phyloP scores from a whole-genome alignment of 2,797 vertebrate species.

The Chaenodraco wilsoni region DNA sequence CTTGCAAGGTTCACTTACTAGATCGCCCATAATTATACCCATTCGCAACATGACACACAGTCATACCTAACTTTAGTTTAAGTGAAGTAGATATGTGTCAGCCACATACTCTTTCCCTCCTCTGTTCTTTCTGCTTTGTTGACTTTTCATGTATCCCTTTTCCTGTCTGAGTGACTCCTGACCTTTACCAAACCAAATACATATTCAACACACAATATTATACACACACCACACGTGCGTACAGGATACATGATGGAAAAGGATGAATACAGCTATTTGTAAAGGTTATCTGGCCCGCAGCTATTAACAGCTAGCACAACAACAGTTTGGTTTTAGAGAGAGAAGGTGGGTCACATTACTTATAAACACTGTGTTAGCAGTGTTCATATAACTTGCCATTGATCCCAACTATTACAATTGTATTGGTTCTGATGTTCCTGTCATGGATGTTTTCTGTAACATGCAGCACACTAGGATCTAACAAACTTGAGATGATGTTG shows the following conservation, averaged over 20 bases:
- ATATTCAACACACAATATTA: conserved; percentile 6
- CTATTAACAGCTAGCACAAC: conserved; percentile 49
- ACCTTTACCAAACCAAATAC: conserved; percentile 73
- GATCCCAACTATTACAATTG: conserved; percentile 5
- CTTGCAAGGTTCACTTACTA: conserved; percentile 14
- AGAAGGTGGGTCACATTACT: conserved; percentile 1
- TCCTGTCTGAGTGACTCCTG: conserved; percentile 71
- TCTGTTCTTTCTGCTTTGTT: conserved; percentile 70
- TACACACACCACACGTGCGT: conserved; percentile 9
- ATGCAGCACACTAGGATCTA: not conserved
- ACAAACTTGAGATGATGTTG: not conserved
- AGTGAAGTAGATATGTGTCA: conserved; percentile 27
- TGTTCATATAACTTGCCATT: conserved; percentile 1
- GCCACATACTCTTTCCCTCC: conserved; percentile 32
- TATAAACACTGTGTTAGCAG: conserved; percentile 1
- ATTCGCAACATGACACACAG: not conserved
- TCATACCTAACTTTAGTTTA: conserved; percentile 14
- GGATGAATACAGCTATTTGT: conserved; percentile 67
- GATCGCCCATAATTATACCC: not conserved
- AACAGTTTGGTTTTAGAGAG: conserved; percentile 41
- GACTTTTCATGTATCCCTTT: conserved; percentile 78
- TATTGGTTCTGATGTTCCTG: conserved; percentile 1
- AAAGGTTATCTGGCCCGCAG: conserved; percentile 72
- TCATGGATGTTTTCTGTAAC: conserved; percentile 8
- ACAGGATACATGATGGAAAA: conserved; percentile 42